A percentile compares a stretch with the other conserved stretches of the same genome.
phyloP scores from a whole-genome alignment of 2,797 vertebrate genomes.

The Capromys pilorides region DNA sequence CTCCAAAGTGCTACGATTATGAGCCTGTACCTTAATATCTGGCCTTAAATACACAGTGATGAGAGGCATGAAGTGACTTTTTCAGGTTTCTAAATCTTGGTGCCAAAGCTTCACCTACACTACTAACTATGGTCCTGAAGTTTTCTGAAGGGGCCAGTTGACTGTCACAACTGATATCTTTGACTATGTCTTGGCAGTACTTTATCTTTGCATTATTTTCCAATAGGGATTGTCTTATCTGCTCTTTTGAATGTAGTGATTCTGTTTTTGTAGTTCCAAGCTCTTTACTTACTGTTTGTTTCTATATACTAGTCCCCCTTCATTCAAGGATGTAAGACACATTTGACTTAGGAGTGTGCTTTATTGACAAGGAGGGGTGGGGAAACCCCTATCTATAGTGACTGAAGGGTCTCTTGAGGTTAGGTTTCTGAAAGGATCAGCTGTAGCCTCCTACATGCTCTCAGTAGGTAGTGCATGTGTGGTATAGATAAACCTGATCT shows the following conservation, averaged over 20 bases:
- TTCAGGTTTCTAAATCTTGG: neutral
- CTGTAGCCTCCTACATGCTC: neutral
- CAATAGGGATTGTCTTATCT: neutral
- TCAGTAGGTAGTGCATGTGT: neutral
- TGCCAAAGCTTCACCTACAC: neutral
- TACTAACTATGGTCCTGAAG: neutral
- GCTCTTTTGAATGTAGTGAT: neutral
- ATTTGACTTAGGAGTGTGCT: neutral
- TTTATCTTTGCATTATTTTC: slow-evolving; percentile 19
- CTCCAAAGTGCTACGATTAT: neutral
- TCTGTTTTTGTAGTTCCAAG: neutral
- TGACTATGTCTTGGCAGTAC: neutral
- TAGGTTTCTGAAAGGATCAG: neutral
- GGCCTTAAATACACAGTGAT: neutral
- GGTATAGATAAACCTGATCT: neutral
- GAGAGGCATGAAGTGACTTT: neutral
- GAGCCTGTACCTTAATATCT: neutral
- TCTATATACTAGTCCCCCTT: neutral
- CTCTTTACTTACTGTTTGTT: slow-evolving; percentile 18
- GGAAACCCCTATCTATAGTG: neutral
- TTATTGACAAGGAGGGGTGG: neutral
- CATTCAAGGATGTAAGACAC: neutral
- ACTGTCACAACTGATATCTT: neutral
- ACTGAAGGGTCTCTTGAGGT: neutral
- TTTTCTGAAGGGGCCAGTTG: neutral